A percentile compares a stretch with the other conserved stretches of the same genome.
Conservation (phyloP, 1,140 invertebrate genomes). For the Drosophila willistoni region DNA sequence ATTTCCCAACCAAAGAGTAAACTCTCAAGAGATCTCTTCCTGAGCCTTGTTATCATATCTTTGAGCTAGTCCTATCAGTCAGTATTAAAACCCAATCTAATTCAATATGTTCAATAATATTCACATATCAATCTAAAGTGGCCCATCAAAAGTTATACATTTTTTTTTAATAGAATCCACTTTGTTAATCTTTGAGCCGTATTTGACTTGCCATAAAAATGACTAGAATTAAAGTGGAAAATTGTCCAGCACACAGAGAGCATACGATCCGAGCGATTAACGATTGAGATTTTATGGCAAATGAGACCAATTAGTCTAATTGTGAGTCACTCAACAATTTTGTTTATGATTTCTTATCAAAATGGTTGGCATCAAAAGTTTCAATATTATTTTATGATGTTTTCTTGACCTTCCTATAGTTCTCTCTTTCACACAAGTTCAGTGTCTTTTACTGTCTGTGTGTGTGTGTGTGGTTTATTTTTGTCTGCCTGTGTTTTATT, state of each 20-base stretch:
- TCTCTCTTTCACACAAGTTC: constrained; percentile 23
- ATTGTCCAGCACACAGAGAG: not conserved
- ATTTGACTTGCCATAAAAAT: no score
- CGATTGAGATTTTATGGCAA: constrained; percentile 53
- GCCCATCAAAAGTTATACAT: no score
- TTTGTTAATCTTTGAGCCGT: no score
- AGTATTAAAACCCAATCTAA: no score
- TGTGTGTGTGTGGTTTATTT: constrained; percentile 51
- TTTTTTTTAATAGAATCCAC: no score
- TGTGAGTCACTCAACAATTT: constrained; percentile 62
- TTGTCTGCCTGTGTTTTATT: not conserved
- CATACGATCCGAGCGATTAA: no score
- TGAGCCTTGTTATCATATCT: no score
- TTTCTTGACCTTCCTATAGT: not conserved
- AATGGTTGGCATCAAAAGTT: constrained; percentile 2
- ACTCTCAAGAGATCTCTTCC: no score
- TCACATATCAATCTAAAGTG: no score
- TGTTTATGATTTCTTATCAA: constrained; percentile 28
- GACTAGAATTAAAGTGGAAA: not conserved
- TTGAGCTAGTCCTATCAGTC: no score
- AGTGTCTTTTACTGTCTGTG: constrained; percentile 4
- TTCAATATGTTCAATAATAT: no score
- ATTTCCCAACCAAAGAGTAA: no score
- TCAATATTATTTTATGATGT: constrained; percentile 44
- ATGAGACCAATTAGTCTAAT: constrained; percentile 62